Evolutionary conservation across 2,888 invertebrate genomes (phyloP).

Genomic region (Alloscopus bannaensis): DNA sequence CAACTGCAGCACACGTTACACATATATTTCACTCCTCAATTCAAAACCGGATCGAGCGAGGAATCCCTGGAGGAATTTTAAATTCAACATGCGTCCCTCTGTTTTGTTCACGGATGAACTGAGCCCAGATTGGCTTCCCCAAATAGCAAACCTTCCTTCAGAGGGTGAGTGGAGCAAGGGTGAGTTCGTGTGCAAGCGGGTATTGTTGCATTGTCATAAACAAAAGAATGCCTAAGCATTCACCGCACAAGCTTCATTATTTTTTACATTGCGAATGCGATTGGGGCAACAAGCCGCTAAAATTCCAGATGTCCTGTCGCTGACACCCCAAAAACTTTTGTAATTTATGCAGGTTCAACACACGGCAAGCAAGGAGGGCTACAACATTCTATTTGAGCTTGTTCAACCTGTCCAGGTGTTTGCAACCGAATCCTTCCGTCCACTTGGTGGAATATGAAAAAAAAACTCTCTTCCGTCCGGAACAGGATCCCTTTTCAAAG

Average conservation of each 20-base stretch:
- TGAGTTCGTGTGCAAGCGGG: conserved; percentile 22
- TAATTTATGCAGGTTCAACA: conserved; percentile 55
- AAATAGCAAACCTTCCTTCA: conserved; percentile 35
- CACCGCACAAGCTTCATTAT: conserved; percentile 42
- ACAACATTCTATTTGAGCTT: conserved; percentile 59
- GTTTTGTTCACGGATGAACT: conserved; percentile 46
- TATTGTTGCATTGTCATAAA: conserved; percentile 56
- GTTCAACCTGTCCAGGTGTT: conserved; percentile 67
- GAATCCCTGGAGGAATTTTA: conserved; percentile 40
- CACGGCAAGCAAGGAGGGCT: not conserved
- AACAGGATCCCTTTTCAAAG: conserved; percentile 55
- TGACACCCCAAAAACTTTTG: conserved; percentile 11
- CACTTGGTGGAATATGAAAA: conserved; percentile 10
- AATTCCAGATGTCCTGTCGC: not conserved
- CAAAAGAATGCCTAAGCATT: conserved; percentile 42
- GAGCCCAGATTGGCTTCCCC: conserved; percentile 58
- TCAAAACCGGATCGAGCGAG: not conserved
- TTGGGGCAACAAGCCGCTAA: not conserved
- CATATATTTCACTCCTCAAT: not conserved
- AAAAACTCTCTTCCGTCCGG: conserved; percentile 48
- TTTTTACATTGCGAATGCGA: not conserved
- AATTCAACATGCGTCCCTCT: conserved; percentile 48
- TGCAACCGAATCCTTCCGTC: conserved; percentile 67
- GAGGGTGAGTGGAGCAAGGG: conserved; percentile 26
- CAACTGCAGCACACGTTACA: not conserved